These are phyloP conservation scores for Epizoanthus ramosus DNA, from an alignment of 92 coral and sea anemone species.

Conservation along the genomic window DNA sequence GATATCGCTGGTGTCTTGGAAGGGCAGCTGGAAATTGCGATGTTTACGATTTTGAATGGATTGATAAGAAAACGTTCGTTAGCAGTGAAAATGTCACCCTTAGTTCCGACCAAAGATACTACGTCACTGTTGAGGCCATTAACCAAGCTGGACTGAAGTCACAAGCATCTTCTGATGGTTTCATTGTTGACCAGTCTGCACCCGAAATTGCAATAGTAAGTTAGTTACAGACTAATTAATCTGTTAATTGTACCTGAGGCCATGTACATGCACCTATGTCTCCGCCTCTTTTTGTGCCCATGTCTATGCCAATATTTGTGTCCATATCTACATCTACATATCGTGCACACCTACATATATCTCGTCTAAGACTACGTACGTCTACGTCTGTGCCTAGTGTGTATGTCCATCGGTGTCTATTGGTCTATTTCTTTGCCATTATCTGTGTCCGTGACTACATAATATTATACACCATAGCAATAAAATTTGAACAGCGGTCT, in stretches of 20 bases:
- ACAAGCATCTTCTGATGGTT: conserved; percentile 89
- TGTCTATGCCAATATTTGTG: background rate
- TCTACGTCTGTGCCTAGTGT: background rate
- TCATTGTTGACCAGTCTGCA: conserved; percentile 80
- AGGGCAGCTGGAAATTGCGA: conserved; percentile 82
- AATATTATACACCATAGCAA: too few species aligned
- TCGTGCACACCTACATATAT: too few species aligned
- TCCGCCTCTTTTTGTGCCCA: too few species aligned
- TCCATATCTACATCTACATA: too few species aligned
- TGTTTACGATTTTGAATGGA: conserved; percentile 62
- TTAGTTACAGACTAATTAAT: background rate
- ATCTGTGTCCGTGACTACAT: too few species aligned
- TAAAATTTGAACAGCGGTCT: too few species aligned
- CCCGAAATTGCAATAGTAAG: conserved; percentile 72
- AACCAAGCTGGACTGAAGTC: conserved; percentile 85
- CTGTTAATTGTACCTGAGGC: too few species aligned
- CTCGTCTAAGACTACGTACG: background rate
- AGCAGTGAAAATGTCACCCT: conserved; percentile 68
- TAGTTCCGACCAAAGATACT: conserved; percentile 66
- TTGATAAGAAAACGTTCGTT: conserved; percentile 62
- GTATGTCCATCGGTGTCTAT: background rate
- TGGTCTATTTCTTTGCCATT: background rate
- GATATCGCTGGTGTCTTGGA: conserved; percentile 90
- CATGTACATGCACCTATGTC: too few species aligned
- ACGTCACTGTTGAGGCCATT: conserved; percentile 86